These are phyloP conservation scores for Amphilophus citrinellus DNA, from an alignment of 2,113 vertebrate genomes.

Conservation along the genomic window DNA sequence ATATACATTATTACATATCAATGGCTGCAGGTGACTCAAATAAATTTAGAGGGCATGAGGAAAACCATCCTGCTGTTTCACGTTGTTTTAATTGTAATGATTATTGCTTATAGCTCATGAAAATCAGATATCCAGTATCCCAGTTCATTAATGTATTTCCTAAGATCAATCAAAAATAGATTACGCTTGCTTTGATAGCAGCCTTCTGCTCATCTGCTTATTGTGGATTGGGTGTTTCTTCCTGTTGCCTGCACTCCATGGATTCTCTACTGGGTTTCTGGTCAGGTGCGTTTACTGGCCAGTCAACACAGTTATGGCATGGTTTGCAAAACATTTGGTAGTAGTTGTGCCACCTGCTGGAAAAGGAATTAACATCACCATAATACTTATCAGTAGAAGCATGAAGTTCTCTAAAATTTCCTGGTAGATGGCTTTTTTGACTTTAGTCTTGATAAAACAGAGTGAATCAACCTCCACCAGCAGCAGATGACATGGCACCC, in stretches of 20 bases:
- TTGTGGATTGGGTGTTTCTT: not conserved
- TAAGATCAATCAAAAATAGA: too few relatives aligned
- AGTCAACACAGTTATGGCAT: not conserved
- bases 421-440: not conserved
- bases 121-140: not conserved
- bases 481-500: not conserved
- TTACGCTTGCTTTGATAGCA: too few relatives aligned
- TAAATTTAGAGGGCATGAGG: too few relatives aligned
- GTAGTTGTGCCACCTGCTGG: not conserved
- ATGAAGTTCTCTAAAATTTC: not conserved
- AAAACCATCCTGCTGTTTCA: not conserved
- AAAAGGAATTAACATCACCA: not conserved
- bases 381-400: not conserved
- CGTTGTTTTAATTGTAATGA: not conserved
- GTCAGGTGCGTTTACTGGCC: too few relatives aligned
- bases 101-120: not conserved
- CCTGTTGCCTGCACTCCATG: not conserved
- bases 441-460: not conserved
- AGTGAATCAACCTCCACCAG: not conserved
- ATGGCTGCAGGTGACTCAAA: not conserved
- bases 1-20: not conserved
- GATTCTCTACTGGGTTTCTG: not conserved
- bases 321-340: not conserved
- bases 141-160: too few relatives aligned
- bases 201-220: not conserved